Conservation (phyloP, 2,113 vertebrate species). For the Neodon shergylaensis region DNA sequence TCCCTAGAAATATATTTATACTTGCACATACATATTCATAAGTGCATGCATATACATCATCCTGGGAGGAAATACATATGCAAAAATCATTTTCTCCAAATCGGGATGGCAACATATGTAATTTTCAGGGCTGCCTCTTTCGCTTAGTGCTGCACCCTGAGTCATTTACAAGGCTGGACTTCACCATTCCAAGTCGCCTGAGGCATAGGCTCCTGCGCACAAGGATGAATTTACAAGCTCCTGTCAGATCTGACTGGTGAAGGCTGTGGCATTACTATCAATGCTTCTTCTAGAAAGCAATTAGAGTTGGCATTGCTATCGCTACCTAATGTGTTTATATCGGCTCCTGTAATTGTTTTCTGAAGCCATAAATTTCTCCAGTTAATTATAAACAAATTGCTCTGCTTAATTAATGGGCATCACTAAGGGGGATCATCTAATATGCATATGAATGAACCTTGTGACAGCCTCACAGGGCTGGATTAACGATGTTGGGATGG, state of each 20-base stretch:
- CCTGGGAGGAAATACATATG: background rate
- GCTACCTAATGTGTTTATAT: slow-evolving; percentile 79
- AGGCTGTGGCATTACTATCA: slow-evolving; percentile 67
- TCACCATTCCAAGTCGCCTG: slow-evolving; percentile 60
- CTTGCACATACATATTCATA: slow-evolving; percentile 51
- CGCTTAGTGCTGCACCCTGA: background rate
- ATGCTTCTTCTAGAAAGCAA: slow-evolving; percentile 79
- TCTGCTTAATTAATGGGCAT: slow-evolving; percentile 79
- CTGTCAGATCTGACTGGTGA: slow-evolving; percentile 74
- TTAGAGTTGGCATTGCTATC: slow-evolving; percentile 79
- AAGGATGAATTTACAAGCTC: slow-evolving; percentile 52
- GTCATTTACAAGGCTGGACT: background rate
- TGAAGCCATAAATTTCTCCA: slow-evolving; percentile 81
- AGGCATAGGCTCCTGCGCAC: slow-evolving; percentile 51
- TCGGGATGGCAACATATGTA: background rate
- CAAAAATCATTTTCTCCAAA: slow-evolving; percentile 41
- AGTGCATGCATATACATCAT: background rate
- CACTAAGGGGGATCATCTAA: slow-evolving; percentile 70
- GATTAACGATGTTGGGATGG: slow-evolving; percentile 56
- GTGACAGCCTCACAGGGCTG: slow-evolving; percentile 53
- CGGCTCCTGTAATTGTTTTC: slow-evolving; percentile 80
- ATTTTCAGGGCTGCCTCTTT: slow-evolving; percentile 19
- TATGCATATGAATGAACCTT: slow-evolving; percentile 67
- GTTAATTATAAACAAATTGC: slow-evolving; percentile 84
- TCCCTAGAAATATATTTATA: slow-evolving; percentile 26